Conservation (phyloP, 2,888 invertebrate genomes). For the Lasius platythorax region DNA sequence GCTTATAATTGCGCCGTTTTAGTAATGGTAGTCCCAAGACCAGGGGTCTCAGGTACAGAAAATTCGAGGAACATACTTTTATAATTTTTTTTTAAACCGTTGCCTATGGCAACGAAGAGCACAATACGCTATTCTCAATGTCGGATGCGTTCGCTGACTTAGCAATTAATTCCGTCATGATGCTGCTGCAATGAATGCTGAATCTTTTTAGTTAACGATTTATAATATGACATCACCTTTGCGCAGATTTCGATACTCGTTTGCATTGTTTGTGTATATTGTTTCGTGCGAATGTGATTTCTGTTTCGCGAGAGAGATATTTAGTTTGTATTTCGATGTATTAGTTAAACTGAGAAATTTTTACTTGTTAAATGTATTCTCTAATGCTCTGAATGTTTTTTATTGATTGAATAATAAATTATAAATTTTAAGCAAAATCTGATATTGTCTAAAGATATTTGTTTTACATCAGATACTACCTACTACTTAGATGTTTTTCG, state of each 20-base stretch:
- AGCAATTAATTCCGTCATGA: slow-evolving; percentile 14
- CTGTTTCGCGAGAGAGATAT: background rate
- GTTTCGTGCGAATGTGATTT: background rate
- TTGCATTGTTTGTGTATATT: background rate
- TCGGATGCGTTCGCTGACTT: slow-evolving; percentile 48
- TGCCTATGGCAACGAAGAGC: slow-evolving; percentile 60
- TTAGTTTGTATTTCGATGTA: background rate
- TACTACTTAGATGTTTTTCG: background rate
- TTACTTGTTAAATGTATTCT: background rate
- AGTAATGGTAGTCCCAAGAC: slow-evolving; percentile 81
- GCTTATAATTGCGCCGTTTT: slow-evolving; percentile 83
- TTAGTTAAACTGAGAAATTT: too few species aligned
- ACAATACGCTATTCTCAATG: slow-evolving; percentile 64
- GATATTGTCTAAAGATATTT: background rate
- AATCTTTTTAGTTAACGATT: slow-evolving; percentile 8
- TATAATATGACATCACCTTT: background rate
- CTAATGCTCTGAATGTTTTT: too few species aligned
- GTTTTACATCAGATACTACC: background rate
- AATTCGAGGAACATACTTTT: slow-evolving; percentile 57
- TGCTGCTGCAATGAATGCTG: slow-evolving; percentile 2
- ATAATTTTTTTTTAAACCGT: slow-evolving; percentile 57
- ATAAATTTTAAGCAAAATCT: background rate
- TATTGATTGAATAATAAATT: background rate
- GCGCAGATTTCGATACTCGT: background rate
- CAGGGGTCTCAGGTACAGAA: slow-evolving; percentile 73